phyloP scores from a whole-genome alignment of 1,140 invertebrate genomes.

The Bombus sibiricus region DNA sequence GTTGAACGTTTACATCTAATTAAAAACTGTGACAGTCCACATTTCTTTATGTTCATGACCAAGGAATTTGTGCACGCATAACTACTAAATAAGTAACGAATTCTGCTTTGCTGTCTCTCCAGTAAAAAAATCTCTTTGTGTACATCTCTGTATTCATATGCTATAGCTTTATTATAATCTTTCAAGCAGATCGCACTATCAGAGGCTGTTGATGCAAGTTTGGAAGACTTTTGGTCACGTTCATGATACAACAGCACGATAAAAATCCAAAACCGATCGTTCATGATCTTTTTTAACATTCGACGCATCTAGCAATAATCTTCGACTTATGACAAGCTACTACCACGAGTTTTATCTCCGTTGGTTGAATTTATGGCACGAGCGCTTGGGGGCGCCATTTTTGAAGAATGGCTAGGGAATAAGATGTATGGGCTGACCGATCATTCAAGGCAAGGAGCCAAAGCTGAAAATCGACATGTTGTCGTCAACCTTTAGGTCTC shows the following conservation, averaged over 20 bases:
- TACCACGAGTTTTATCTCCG: background rate
- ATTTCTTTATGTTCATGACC: background rate
- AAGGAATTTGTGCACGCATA: constrained; percentile 8
- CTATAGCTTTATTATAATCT: background rate
- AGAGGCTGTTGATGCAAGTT: background rate
- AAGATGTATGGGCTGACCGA: constrained; percentile 4
- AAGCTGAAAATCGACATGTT: background rate
- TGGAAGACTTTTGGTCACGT: background rate
- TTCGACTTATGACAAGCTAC: background rate
- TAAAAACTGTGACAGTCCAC: constrained; percentile 16
- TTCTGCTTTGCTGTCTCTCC: background rate
- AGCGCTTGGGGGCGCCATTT: background rate
- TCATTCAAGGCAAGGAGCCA: constrained; percentile 5
- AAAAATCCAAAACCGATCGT: background rate
- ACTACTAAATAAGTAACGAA: constrained; percentile 26
- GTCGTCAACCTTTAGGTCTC: constrained; percentile 3
- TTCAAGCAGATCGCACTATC: background rate
- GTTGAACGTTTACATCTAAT: constrained; percentile 27
- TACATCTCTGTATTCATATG: too few species aligned
- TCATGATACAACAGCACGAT: background rate
- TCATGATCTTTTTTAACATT: background rate
- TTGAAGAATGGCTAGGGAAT: constrained; percentile 3
- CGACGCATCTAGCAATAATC: background rate
- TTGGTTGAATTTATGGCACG: background rate
- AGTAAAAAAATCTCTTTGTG: background rate